Evolutionary conservation across 2,888 invertebrate species (phyloP), one percentile per base, ranked within the genome.

Genomic region (Apodemia zela): DNA sequence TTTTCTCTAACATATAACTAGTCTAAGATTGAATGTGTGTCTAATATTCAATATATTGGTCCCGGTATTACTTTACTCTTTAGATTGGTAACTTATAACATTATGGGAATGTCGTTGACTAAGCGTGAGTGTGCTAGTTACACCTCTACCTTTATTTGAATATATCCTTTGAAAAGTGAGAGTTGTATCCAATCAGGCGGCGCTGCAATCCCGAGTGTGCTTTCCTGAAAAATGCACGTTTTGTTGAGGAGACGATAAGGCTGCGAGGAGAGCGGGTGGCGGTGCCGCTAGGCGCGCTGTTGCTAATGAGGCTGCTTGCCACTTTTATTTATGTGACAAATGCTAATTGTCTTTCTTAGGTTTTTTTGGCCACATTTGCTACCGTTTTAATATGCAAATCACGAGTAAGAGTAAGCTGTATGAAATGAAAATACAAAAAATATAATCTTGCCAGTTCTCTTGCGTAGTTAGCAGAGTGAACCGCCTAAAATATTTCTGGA

Each of bases 321-420:
- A 81, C 84, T 85, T 86, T 85, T 87, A 87, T 88, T 87, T 87
- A 88, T 85, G 83, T 82, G 85, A 86, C 85, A 84, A 87, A 87
- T 88, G 84, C 81, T 85, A 85, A 87, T 86, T 83, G 81, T 79
- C n/a, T n/a, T 47, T 64, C 25, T 10, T 49, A 49, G 29, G 17
- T n/a, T 25, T 61, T 33, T 49, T 61, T 45, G 45, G n/a, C n/a
- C 45, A 45, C 45, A n/a, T 45, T n/a, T n/a, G 1, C n/a, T n/a
- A 45, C 42, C 42, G 1, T 42, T 42, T 33, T 33, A 33, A 15
- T 13, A 42, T 15, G 3, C 13, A 15, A 42, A 42, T 0, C 1
- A 42, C 38, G 3, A 38, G 13, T 13, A 38, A 38, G 10, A 13
- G 38, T 10, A 33, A 33, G 33, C 33, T 33, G 7, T 33, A 33